These are phyloP conservation scores for Eolophus roseicapilla DNA, from an alignment of 2,113 vertebrate genomes.

Conservation along the genomic window DNA sequence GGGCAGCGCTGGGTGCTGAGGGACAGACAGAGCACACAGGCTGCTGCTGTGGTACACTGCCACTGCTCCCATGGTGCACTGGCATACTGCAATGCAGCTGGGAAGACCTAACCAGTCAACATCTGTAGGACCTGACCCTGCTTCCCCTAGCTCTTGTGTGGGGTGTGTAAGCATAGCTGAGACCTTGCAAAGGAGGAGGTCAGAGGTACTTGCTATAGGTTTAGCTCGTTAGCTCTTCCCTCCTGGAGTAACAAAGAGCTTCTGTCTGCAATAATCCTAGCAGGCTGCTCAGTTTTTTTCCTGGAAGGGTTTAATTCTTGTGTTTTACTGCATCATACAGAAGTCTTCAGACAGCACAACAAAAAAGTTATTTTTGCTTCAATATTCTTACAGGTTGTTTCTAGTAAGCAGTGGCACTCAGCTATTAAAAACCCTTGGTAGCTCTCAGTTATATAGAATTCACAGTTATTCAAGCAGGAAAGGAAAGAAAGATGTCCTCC, in stretches of 20 bases:
- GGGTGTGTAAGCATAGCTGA: background rate
- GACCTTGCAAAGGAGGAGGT: background rate
- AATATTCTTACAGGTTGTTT: background rate
- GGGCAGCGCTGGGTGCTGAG: accelerated
- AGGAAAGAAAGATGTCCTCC: background rate
- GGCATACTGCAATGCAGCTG: background rate
- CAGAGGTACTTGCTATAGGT: background rate
- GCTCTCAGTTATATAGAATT: background rate
- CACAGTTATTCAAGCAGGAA: background rate
- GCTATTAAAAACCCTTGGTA: background rate
- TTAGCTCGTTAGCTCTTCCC: background rate
- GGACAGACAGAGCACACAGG: accelerated
- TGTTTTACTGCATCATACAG: background rate
- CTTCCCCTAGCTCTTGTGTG: background rate
- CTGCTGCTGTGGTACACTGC: background rate
- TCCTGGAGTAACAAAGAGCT: background rate
- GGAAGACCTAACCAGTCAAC: background rate
- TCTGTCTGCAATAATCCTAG: background rate
- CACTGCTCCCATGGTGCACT: accelerated
- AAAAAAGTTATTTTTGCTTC: background rate
- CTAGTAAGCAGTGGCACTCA: background rate
- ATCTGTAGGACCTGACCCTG: background rate
- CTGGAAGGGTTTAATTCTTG: background rate
- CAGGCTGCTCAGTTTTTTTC: background rate
- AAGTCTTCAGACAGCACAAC: background rate